Conservation (phyloP, 2,113 vertebrate species). For the Coracopsis vasa region DNA sequence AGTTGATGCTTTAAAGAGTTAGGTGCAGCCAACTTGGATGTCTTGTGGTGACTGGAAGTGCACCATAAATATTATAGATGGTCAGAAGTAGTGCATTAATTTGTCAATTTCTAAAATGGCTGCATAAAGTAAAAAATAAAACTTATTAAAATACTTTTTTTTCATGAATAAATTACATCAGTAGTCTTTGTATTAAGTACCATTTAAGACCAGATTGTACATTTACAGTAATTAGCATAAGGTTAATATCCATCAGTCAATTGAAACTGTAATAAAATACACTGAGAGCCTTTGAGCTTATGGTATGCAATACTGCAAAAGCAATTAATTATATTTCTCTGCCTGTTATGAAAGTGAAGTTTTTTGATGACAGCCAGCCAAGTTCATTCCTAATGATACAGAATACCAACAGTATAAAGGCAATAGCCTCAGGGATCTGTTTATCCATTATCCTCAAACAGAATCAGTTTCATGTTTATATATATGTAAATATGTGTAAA, state of each 20-base stretch:
- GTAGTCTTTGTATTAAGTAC: background rate
- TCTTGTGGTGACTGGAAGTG: background rate
- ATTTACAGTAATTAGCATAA: background rate
- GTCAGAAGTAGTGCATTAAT: background rate
- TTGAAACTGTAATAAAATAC: background rate
- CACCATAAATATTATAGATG: background rate
- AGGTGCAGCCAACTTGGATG: background rate
- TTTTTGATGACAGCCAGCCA: background rate
- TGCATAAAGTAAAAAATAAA: background rate
- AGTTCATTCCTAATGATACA: background rate
- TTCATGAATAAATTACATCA: background rate
- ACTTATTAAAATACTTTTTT: background rate
- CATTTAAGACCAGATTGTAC: background rate
- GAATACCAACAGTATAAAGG: background rate
- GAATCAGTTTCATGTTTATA: background rate
- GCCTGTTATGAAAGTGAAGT: background rate
- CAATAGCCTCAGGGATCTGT: background rate
- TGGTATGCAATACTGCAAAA: background rate
- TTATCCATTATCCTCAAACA: background rate
- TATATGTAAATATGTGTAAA: background rate
- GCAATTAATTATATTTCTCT: conserved; percentile 36
- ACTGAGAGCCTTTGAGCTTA: background rate
- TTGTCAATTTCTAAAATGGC: background rate
- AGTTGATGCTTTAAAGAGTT: background rate
- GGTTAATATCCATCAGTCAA: background rate